Base-by-base conservation (phyloP, 2,888 invertebrate genomes). In the Fragum fragum region DNA sequence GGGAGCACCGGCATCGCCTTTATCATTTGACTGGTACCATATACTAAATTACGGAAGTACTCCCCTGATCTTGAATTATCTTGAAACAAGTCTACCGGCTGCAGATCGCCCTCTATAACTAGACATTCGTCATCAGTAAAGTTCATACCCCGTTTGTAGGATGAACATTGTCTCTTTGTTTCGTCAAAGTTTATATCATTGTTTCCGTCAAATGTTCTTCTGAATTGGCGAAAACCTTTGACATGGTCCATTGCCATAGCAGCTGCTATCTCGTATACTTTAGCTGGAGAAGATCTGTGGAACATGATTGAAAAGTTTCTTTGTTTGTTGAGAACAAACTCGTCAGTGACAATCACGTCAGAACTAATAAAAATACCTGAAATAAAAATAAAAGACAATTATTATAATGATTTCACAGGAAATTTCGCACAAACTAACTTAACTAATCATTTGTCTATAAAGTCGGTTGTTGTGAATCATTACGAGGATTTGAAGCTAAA, bases 331-430 rank as follows among this genome's bases (percentile, higher is more conserved):
- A 3, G 9, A 6, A 83, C 52, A n/a, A 90, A 26, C 0, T 82
- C 66, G 1, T 81, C 75, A 16, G 81, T 81, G 1, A 90, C 42
- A 21, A 90, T 72, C 0, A 90, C 88, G 68, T 89, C 89, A 55
- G 90, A 86, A 7, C 88, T 82, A 18, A 93, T 78, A 63, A 85
- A 93, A 14, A 93, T 86, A 9, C 93, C 83, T 83, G 79, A 23
- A 83, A 73, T n/a, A 16, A n/a, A 47, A 47, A 9, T n/a, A 39
- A 39, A n/a, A n/a, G n/a, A n/a, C n/a, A n/a, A n/a, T n/a, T n/a
- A n/a, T n/a, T n/a, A n/a, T n/a, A n/a, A n/a, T n/a, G n/a, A n/a
- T n/a, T n/a, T n/a, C n/a, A n/a, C n/a, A n/a, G n/a, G n/a, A n/a
- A n/a, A n/a, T n/a, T n/a, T n/a, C n/a, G n/a, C n/a, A n/a, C n/a